phyloP scores from a whole-genome alignment of 2,113 vertebrate species.

The Craseonycteris thonglongyai region DNA sequence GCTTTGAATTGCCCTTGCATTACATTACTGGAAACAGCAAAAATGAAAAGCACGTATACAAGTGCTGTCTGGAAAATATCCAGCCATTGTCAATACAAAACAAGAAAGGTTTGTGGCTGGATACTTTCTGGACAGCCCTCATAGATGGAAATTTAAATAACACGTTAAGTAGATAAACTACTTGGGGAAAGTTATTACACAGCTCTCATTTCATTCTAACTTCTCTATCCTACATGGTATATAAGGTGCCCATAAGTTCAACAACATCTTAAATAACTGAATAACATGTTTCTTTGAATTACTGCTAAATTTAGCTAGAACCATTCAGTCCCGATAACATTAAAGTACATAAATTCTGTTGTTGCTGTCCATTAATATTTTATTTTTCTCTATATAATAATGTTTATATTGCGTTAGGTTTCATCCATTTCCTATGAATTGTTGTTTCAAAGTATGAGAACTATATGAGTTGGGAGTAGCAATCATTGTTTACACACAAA shows the following conservation, averaged over 20 bases:
- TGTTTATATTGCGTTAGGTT: not conserved
- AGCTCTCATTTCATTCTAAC: accelerated
- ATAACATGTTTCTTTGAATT: not conserved
- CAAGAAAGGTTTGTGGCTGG: no score
- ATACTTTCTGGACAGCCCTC: no score
- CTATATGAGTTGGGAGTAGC: not conserved
- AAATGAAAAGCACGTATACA: not conserved
- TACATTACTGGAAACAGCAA: not conserved
- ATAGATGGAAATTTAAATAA: not conserved
- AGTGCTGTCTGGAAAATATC: no score
- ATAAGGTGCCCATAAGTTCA: not conserved
- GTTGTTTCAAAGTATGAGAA: not conserved
- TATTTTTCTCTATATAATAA: not conserved
- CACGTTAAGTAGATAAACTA: not conserved
- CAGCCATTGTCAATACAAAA: no score
- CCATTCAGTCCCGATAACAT: not conserved
- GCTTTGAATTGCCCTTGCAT: not conserved
- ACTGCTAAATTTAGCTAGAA: not conserved
- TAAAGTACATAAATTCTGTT: not conserved
- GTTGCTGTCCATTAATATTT: not conserved
- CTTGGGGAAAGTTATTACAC: not conserved
- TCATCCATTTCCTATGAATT: not conserved
- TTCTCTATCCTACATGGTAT: not conserved
- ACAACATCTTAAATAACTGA: not conserved
- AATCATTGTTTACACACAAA: not conserved